phyloP scores from a whole-genome alignment of 2,113 vertebrate species.

The Hydrochoerus hydrochaeris region DNA sequence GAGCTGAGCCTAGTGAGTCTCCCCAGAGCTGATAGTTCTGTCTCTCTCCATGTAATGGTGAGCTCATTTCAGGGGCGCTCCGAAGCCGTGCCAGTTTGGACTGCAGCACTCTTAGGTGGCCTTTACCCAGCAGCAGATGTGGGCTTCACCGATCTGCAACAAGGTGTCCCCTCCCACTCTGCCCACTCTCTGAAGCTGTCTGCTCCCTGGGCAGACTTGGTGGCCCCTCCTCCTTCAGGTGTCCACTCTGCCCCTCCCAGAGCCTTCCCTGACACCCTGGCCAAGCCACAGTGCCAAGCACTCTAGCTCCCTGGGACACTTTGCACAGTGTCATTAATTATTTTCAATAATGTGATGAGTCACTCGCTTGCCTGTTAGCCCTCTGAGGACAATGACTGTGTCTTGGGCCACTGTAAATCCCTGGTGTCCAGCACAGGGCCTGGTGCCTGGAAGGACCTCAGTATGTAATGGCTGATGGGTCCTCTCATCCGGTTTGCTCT shows the following conservation, averaged over 20 bases:
- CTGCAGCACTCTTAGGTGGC: fast-evolving
- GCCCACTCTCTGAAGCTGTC: background rate
- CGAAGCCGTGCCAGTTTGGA: background rate
- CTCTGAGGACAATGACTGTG: background rate
- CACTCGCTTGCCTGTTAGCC: background rate
- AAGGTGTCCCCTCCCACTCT: background rate
- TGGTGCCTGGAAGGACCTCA: background rate
- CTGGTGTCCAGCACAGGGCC: background rate
- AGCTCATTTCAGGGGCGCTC: background rate
- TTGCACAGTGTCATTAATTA: background rate
- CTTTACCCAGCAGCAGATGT: background rate
- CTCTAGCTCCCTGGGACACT: background rate
- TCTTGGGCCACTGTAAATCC: background rate
- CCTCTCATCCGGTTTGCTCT: background rate
- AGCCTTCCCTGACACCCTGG: background rate
- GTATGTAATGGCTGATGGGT: background rate
- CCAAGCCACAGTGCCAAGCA: background rate
- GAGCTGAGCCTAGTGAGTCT: background rate
- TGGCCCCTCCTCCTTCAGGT: background rate
- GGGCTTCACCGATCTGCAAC: background rate
- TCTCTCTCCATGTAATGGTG: background rate
- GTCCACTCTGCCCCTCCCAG: no score
- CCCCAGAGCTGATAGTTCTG: background rate
- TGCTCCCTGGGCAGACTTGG: background rate
- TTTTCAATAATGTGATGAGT: background rate